These are phyloP conservation scores for Pundamilia nyererei DNA, from an alignment of 2,113 vertebrate species.

Conservation along the genomic window DNA sequence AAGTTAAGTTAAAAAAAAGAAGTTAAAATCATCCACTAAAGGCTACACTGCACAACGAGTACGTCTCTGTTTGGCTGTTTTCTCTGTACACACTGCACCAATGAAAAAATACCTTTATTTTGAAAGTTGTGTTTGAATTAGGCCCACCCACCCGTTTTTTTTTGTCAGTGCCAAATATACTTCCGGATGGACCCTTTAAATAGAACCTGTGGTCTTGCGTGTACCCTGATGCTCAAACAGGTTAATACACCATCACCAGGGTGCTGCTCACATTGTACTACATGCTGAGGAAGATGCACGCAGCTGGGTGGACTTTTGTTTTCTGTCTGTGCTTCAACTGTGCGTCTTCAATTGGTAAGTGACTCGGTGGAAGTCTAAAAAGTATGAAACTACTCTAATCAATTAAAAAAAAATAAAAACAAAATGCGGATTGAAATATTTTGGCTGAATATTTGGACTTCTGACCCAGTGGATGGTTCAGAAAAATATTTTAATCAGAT, in stretches of 20 bases:
- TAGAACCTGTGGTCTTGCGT: neutral
- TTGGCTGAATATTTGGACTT: neutral
- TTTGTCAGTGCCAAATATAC: neutral
- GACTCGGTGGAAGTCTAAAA: neutral
- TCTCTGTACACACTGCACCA: neutral
- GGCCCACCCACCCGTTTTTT: neutral
- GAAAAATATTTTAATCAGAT: neutral
- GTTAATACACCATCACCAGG: neutral
- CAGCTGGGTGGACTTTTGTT: neutral
- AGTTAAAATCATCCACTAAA: neutral
- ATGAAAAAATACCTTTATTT: neutral
- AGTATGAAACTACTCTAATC: neutral
- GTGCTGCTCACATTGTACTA: neutral
- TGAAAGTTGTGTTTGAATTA: neutral
- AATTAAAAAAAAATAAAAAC: neutral
- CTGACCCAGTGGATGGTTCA: neutral
- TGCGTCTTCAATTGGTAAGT: slow-evolving; percentile 39
- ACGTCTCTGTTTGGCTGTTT: neutral
- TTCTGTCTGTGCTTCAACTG: neutral
- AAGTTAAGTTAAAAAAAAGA: neutral
- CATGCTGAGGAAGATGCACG: neutral
- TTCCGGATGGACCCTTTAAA: neutral
- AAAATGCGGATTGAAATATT: neutral
- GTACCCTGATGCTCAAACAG: neutral
- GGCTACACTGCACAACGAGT: neutral